phyloP scores from a whole-genome alignment of 2,113 vertebrate species.

The Elaphurus davidianus region DNA sequence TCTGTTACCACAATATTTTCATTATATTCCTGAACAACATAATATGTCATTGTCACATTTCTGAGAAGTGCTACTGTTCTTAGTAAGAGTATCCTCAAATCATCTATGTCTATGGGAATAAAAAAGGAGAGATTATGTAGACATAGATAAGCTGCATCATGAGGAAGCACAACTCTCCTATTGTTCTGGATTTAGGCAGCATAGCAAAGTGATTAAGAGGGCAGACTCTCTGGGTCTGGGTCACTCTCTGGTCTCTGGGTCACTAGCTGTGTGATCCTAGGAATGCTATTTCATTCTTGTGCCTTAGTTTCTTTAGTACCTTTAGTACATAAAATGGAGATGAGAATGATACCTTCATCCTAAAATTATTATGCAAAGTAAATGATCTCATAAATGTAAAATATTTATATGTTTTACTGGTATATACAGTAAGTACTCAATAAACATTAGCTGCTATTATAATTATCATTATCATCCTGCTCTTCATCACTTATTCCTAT shows the following conservation, averaged over 20 bases:
- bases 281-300: background rate
- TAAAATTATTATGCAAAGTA: background rate
- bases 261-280: background rate
- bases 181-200: background rate
- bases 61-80: background rate
- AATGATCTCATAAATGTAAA: constrained; percentile 7
- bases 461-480: background rate
- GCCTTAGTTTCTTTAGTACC: background rate
- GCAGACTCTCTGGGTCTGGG: background rate
- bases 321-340: background rate
- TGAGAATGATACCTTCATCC: background rate
- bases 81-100: background rate
- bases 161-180: background rate
- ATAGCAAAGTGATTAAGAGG: background rate
- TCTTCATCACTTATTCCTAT: background rate
- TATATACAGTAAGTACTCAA: background rate
- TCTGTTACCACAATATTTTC: constrained; percentile 18
- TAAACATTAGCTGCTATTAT: background rate
- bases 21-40: background rate
- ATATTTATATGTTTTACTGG: background rate
- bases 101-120: background rate
- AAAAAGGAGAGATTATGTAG: background rate
- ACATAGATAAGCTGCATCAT: background rate
- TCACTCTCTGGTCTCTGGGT: background rate
- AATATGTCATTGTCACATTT: background rate